Conservation (phyloP, 2,797 vertebrate species). For the Pseudochirops corinnae region DNA sequence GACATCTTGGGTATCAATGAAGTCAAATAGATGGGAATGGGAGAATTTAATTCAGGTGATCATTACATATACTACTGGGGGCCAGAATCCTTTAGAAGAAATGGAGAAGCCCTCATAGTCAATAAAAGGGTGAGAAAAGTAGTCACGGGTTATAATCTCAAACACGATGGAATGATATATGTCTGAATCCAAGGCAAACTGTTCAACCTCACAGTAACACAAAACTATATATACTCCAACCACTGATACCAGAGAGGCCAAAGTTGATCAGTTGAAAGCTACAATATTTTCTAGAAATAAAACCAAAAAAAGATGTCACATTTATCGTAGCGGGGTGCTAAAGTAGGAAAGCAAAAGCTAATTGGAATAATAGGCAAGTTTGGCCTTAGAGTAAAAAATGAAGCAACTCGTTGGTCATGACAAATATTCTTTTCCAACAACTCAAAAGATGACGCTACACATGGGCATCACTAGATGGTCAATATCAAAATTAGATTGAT, state of each 20-base stretch:
- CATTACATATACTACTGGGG: not conserved
- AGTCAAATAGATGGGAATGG: not conserved
- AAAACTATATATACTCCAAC: not conserved
- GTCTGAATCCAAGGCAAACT: not conserved
- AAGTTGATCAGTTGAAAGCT: not conserved
- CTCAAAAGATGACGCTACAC: not conserved
- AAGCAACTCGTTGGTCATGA: not conserved
- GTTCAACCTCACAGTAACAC: not conserved
- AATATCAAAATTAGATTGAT: not conserved
- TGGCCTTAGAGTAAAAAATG: not conserved
- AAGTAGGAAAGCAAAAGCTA: not conserved
- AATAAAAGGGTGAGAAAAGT: not conserved
- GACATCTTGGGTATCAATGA: not conserved
- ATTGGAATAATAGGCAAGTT: not conserved
- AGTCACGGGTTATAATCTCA: not conserved
- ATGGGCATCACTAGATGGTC: not conserved
- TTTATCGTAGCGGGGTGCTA: not conserved
- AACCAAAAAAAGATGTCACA: not conserved
- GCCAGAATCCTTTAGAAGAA: not conserved
- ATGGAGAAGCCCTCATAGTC: not conserved
- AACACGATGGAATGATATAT: not conserved
- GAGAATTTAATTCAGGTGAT: not conserved
- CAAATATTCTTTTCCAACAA: not conserved
- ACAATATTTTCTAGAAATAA: not conserved
- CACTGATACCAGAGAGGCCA: not conserved